phyloP scores from a whole-genome alignment of 1,140 invertebrate species.

The Popillia japonica region DNA sequence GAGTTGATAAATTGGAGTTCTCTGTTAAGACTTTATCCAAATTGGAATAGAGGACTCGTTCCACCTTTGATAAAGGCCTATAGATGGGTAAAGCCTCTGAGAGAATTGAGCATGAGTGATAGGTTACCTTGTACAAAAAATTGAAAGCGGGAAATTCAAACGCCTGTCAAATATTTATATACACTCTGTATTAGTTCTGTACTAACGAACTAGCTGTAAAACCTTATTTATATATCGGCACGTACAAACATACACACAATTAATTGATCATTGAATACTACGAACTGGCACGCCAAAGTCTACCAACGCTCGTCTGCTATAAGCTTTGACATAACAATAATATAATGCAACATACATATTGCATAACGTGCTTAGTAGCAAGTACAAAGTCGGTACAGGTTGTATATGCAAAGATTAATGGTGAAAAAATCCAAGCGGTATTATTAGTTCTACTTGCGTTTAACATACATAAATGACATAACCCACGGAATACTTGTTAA shows the following conservation, averaged over 20 bases:
- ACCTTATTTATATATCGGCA: not conserved
- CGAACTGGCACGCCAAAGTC: not conserved
- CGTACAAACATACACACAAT: not conserved
- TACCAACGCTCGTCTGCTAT: not conserved
- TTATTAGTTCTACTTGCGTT: not conserved
- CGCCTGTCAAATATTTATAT: too few relatives aligned
- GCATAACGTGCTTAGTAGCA: not conserved
- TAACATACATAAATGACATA: slow-evolving; percentile 19
- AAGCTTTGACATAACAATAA: not conserved
- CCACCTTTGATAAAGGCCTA: too few relatives aligned
- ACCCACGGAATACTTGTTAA: not conserved
- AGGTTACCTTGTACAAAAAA: too few relatives aligned
- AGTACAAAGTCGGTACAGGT: not conserved
- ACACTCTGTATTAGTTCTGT: too few relatives aligned
- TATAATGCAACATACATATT: not conserved
- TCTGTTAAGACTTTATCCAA: too few relatives aligned
- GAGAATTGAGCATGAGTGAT: too few relatives aligned
- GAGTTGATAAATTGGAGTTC: too few relatives aligned
- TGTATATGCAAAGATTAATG: not conserved
- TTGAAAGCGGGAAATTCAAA: too few relatives aligned
- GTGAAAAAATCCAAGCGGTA: not conserved
- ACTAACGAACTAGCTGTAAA: too few relatives aligned
- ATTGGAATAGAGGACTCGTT: too few relatives aligned
- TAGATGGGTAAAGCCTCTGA: too few relatives aligned
- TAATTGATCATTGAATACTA: not conserved